phyloP scores from a whole-genome alignment of 1,140 invertebrate genomes.

The Conopomorpha cramerella region DNA sequence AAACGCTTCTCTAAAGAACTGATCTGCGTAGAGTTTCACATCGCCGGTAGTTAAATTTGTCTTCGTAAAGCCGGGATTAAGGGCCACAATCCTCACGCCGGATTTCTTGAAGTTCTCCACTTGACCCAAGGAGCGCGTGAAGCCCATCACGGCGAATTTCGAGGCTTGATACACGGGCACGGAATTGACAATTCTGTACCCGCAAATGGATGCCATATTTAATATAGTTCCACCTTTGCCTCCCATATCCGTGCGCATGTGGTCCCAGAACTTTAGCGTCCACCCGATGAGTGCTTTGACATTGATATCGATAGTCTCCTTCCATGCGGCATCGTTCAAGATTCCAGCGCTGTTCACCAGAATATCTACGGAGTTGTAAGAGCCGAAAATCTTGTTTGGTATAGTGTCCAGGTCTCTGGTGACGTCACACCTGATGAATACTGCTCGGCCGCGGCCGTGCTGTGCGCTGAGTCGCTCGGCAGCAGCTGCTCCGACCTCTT shows the following conservation, averaged over 20 bases:
- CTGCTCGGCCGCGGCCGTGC: too few species aligned
- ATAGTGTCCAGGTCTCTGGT: too few species aligned
- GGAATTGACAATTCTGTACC: background rate
- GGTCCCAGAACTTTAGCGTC: slow-evolving; percentile 3
- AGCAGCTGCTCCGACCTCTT: too few species aligned
- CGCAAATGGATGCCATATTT: slow-evolving; percentile 3
- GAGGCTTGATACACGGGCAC: slow-evolving; percentile 1
- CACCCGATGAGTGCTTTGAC: slow-evolving; percentile 1
- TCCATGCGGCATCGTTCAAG: background rate
- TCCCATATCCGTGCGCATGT: slow-evolving; percentile 3
- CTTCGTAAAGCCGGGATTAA: slow-evolving; percentile 3
- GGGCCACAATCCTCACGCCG: slow-evolving; percentile 1
- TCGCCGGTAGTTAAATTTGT: too few species aligned
- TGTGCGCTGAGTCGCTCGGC: too few species aligned
- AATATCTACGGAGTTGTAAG: too few species aligned
- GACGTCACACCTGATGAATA: too few species aligned
- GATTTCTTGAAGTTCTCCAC: background rate
- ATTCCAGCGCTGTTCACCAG: too few species aligned
- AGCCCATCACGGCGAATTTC: slow-evolving; percentile 4
- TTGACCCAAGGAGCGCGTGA: slow-evolving; percentile 1
- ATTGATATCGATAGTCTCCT: slow-evolving; percentile 1
- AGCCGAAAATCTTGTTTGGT: too few species aligned
- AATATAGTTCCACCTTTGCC: slow-evolving; percentile 3
- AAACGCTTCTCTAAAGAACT: too few species aligned
- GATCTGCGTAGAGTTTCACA: too few species aligned